Evolutionary conservation across 2,797 vertebrate species (phyloP).

Genomic region (Pipistrellus pipistrellus): DNA sequence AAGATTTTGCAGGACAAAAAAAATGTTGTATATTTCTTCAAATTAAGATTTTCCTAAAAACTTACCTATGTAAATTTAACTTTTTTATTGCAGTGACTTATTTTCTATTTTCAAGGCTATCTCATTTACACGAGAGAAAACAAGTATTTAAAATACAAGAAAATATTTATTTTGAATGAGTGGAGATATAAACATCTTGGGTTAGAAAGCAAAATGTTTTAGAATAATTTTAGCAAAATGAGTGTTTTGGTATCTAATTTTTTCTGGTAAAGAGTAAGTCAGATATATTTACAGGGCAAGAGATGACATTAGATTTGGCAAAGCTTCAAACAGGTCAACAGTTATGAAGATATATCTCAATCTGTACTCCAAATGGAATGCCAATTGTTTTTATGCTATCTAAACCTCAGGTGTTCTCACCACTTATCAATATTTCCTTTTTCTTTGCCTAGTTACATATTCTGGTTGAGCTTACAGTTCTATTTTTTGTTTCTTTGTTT

Average conservation of each 20-base stretch:
- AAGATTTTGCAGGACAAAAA: slow-evolving; percentile 25
- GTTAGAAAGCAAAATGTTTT: slow-evolving; percentile 21
- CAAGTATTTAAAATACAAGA: slow-evolving; percentile 22
- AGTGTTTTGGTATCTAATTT: not conserved
- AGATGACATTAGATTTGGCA: not conserved
- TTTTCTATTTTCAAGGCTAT: not conserved
- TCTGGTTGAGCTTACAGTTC: not conserved
- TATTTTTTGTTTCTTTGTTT: not conserved
- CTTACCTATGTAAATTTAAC: not conserved
- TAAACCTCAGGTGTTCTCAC: not conserved
- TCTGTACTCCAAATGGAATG: not conserved
- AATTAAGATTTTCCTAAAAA: slow-evolving; percentile 38
- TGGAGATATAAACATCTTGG: not conserved
- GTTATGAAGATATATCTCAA: not conserved
- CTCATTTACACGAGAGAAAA: slow-evolving; percentile 50
- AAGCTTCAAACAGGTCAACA: not conserved
- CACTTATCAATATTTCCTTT: not conserved
- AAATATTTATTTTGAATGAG: slow-evolving; percentile 5
- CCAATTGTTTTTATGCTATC: not conserved
- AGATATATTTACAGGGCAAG: not conserved
- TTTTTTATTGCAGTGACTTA: not conserved
- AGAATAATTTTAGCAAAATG: slow-evolving; percentile 42
- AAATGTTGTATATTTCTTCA: slow-evolving; percentile 46
- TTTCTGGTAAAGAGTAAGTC: slow-evolving; percentile 39
- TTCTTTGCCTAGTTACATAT: not conserved